phyloP scores from a whole-genome alignment of 1,140 invertebrate genomes.

The Drosophila obscura region DNA sequence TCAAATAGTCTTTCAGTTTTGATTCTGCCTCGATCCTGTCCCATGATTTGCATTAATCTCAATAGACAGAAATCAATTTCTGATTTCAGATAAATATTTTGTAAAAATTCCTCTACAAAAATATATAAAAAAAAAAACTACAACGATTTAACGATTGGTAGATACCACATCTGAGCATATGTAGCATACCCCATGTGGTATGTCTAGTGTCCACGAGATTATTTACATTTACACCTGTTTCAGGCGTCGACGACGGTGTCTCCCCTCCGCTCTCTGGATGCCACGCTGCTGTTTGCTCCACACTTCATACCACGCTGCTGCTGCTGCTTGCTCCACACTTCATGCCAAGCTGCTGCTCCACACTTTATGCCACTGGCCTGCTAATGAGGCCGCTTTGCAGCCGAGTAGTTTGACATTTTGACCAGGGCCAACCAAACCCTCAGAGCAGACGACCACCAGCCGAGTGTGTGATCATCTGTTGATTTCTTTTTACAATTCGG shows the following conservation, averaged over 20 bases:
- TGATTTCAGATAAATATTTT: constrained; percentile 9
- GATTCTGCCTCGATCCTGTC: not conserved
- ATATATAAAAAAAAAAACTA: no score
- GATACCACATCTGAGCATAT: constrained; percentile 17
- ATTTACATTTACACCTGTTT: constrained; percentile 77
- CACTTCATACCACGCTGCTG: constrained; percentile 35
- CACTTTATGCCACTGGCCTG: constrained; percentile 37
- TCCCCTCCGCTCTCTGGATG: no score
- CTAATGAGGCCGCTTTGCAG: constrained; percentile 67
- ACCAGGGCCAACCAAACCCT: constrained; percentile 26
- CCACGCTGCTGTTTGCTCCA: constrained; percentile 23
- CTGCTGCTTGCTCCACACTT: constrained; percentile 43
- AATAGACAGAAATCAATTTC: constrained; percentile 6
- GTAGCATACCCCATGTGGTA: constrained; percentile 51
- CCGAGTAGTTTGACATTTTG: constrained; percentile 65
- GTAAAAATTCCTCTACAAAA: constrained; percentile 37
- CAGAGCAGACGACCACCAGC: constrained; percentile 59
- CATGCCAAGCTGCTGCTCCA: constrained; percentile 39
- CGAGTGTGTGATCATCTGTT: constrained; percentile 58
- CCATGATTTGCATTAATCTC: constrained; percentile 1
- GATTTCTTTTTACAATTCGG: constrained; percentile 51
- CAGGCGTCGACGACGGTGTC: constrained; percentile 28
- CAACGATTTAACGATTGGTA: constrained; percentile 45
- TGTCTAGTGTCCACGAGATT: constrained; percentile 64
- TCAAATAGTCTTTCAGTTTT: not conserved